Evolutionary conservation across 53 echinoderm and acorn worm genomes (phyloP), one percentile per base, ranked within the genome.

Genomic region (Paracentrotus lividus): DNA sequence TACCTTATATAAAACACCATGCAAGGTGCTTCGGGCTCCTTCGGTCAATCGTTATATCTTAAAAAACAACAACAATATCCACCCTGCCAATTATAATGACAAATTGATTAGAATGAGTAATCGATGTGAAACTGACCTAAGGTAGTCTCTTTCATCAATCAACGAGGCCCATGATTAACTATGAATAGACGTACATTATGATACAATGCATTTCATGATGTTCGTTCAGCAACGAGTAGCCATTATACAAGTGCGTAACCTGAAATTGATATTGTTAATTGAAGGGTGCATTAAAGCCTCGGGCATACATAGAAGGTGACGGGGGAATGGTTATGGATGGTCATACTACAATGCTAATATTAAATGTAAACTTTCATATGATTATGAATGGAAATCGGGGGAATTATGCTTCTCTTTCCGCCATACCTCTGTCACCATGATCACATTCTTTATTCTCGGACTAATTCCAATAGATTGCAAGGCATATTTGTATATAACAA

Each of bases 101-200:
- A 45, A 45, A 81, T 44, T 81, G 81, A 81, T 49, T 81, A 14
- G 47, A 21, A 81, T 81, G 26, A 44, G 9, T 47, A 13, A 81
- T 45, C 81, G 27, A 81, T 81, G 81, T 47, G 81, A 27, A 8
- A 5, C 26, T 45, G 47, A 45, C 26, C 47, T 1, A 67, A 49
- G 81, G 81, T 81, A 23, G 47, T 44, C n/a, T 45, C 81, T 81
- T 81, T 81, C n/a, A 81, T 45, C 81, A 45, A n/a, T 81, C n/a
- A 26, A 81, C 47, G 45, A 81, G 47, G 45, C 81, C 45, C 26
- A 47, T 81, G 47, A 81, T 81, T 45, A 27, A 32, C 45, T n/a
- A 81, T 45, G 81, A 81, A 44, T 81, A 45, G 81, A 81, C 26
- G 47, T 9, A 81, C n/a, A n/a, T n/a, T 81, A 47, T 45, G 81